phyloP scores from a whole-genome alignment of 2,888 invertebrate species.

The Hybos culiciformis region DNA sequence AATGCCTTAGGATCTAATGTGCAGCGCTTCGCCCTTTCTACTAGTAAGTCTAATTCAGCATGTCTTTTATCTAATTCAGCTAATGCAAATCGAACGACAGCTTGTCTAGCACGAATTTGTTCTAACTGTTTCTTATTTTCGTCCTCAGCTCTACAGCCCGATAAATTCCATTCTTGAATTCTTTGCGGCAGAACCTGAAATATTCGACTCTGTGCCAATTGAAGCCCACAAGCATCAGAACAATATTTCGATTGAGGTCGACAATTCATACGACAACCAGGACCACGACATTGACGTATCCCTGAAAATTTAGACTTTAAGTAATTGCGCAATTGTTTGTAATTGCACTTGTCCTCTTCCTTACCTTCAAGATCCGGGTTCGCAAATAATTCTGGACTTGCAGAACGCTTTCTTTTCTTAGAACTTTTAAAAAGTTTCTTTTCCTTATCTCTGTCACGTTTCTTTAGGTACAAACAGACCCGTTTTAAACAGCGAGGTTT shows the following conservation, averaged over 20 bases:
- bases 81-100: constrained; percentile 62
- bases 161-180: constrained; percentile 85
- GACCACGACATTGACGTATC: constrained; percentile 84
- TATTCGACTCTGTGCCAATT: constrained; percentile 72
- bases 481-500: constrained; percentile 41
- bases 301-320: too few relatives aligned
- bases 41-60: constrained; percentile 61
- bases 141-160: constrained; percentile 75
- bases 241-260: constrained; percentile 82
- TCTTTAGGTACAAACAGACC: constrained; percentile 33
- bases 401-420: constrained; percentile 24
- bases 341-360: too few relatives aligned
- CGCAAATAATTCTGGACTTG: constrained; percentile 29
- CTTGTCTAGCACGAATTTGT: constrained; percentile 63
- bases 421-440: constrained; percentile 23
- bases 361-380: constrained; percentile 43
- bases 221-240: constrained; percentile 79
- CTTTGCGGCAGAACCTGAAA: constrained; percentile 77
- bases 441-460: constrained; percentile 19
- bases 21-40: constrained; percentile 63
- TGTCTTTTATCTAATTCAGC: constrained; percentile 69
- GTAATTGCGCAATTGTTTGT: too few relatives aligned
- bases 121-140: constrained; percentile 56
- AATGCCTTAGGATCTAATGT: constrained; percentile 47
- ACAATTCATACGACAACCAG: constrained; percentile 68